Evolutionary conservation across 2,797 vertebrate species (phyloP), one percentile per base, ranked within the genome.

Genomic region (Bradypus variegatus): DNA sequence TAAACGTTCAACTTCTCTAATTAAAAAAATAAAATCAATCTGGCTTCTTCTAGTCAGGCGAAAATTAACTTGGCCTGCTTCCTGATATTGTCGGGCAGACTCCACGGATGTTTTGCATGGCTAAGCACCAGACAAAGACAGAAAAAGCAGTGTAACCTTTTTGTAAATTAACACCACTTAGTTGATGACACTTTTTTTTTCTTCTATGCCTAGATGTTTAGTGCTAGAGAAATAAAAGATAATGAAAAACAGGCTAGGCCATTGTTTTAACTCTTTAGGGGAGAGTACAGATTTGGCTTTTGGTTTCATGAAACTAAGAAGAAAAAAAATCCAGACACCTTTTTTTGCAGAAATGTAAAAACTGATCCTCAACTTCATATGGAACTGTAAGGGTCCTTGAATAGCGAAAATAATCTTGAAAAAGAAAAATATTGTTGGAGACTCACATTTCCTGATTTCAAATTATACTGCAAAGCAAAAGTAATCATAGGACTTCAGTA

Each of bases 91-190:
- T 1, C 8, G 4, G 45, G 70, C 78, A 16, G 83, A 8, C 60
- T 72, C 67, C 0, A 7, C 0, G 7, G 64, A 62, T 38, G 79
- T 81, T 88, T 64, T 62, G 53, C 65, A 6, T 53, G 72, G 87
- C 93, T 62, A 19, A 91, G 87, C 72, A 81, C 86, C 89, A 95
- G 90, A 72, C 0, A n/a, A 25, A 70, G 91, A 78, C 70, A 64
- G 86, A 92, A 92, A 65, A 79, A 27, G 81, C 84, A 58, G 16
- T 4, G 60, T 79, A n/a, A 73, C 79, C 64, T 48, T 90, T 77
- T 70, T 58, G 84, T 64, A 94, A 86, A 94, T 92, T 90, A 94
- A 88, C 89, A 92, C 79, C 73, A 45, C 67, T 92, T 64, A 60
- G 73, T 8, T 78, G 93, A 86, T 62, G 91, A 81, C 73, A 88